phyloP scores from a whole-genome alignment of 1,140 invertebrate species.

The Trachymyrmex cornetzi region DNA sequence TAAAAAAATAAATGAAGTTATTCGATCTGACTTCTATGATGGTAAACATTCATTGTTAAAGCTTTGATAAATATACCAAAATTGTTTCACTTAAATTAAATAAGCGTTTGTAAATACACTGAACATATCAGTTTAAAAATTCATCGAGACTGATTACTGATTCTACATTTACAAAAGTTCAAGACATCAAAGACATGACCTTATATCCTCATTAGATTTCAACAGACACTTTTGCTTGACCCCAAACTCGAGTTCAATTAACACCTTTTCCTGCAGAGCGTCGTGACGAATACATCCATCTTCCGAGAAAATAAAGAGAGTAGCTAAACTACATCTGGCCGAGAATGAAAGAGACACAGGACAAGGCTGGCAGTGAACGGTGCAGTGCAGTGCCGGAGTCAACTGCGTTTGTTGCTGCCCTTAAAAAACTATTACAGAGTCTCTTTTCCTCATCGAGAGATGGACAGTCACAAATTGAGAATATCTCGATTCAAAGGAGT shows the following conservation, averaged over 20 bases:
- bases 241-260: conserved; percentile 15
- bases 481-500: neutral
- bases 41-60: too few relatives aligned
- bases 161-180: neutral
- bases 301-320: conserved; percentile 15
- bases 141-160: neutral
- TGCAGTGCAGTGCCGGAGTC: conserved; percentile 25
- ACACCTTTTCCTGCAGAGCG: neutral
- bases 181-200: neutral
- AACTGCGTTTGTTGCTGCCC: neutral
- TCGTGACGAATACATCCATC: neutral
- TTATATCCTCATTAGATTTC: neutral
- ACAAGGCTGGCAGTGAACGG: conserved; percentile 28
- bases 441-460: neutral
- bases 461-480: neutral
- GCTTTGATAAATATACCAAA: too few relatives aligned
- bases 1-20: too few relatives aligned
- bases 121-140: neutral
- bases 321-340: neutral
- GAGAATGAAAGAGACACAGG: conserved; percentile 3
- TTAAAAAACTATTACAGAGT: too few relatives aligned
- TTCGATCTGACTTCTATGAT: too few relatives aligned
- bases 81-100: neutral
- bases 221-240: neutral
- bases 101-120: neutral